Base-by-base conservation (phyloP, 1,140 invertebrate species). In the Araneus ventricosus region DNA sequence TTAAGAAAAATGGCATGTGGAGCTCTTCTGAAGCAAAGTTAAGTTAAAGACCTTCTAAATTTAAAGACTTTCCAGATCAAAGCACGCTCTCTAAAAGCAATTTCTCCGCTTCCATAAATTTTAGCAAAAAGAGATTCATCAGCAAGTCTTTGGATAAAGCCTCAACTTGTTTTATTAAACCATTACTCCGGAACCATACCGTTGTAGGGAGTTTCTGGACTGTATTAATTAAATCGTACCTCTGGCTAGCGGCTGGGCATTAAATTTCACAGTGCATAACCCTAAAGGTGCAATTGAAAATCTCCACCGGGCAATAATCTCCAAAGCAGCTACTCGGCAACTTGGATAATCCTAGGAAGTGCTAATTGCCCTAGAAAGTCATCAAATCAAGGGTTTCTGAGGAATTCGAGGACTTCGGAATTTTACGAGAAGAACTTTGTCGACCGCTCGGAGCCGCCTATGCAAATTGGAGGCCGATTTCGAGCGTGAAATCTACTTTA, bases 281-380 rank as follows among this genome's bases (percentile, higher is more conserved):
- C 70, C 70, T 75, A 37, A 75, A 75, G 70, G 70, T 75, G 30
- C 82, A 84, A 41, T 45, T 57, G 82, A 84, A 84, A 84, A 84
- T 57, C 82, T 57, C 82, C 82, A 57, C 45, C 45, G 41, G 41
- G 82, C 87, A 88, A 88, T 88, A 88, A 75, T 52, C 87, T 88
- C 57, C 45, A 45, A 41, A 88, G 86, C 61, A 67, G 59, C 22
- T 30, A 39, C 63, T 52, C 39, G 22, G 17, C 61, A 88, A 52
- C 59, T 57, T 41, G 45, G 82, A 84, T 84, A 84, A 84, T 84
- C 82, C 82, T 84, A 84, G 45, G 82, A 52, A 45, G 82, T 90
- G 52, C 88, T 90, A 90, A 90, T 90, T 90, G 88, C 88, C 75
- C 52, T 27, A 24, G 88, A 80, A 90, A 90, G 88, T 90, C 88